Evolutionary conservation across 2,113 vertebrate species (phyloP).

Genomic region (Crotalus helleri): DNA sequence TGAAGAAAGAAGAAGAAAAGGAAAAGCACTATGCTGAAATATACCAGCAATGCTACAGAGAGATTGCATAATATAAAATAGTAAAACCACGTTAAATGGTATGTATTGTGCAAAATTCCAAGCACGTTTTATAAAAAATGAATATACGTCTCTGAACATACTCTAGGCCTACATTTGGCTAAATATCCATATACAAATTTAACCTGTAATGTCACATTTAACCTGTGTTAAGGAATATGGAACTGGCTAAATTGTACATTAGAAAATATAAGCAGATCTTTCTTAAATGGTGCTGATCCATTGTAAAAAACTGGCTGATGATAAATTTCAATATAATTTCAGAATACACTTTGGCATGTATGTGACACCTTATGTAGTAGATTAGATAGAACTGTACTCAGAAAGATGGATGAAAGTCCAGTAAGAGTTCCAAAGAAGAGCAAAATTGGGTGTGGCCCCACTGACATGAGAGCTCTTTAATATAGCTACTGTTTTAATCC

Average conservation of each 20-base stretch:
- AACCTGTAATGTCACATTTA: neutral
- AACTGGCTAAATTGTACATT: neutral
- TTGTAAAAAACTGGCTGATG: neutral
- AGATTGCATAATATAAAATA: neutral
- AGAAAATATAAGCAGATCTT: neutral
- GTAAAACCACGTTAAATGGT: neutral
- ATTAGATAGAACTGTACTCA: neutral
- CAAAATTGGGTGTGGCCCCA: neutral
- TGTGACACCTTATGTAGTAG: neutral
- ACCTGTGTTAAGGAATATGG: conserved; percentile 10
- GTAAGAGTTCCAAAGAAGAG: neutral
- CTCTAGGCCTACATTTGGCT: neutral
- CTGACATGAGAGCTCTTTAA: neutral
- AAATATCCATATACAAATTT: neutral
- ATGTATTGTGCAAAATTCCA: neutral
- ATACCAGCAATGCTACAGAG: neutral
- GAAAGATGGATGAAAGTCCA: neutral
- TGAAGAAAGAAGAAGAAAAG: conserved; percentile 64
- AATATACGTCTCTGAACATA: neutral
- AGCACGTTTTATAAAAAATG: neutral
- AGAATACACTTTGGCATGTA: neutral
- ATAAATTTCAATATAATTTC: neutral
- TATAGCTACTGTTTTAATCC: neutral
- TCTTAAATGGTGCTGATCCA: neutral
- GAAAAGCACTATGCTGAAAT: conserved; percentile 43